Base-by-base conservation (phyloP, 1,140 invertebrate genomes). In the Neoseiulus cucumeris region DNA sequence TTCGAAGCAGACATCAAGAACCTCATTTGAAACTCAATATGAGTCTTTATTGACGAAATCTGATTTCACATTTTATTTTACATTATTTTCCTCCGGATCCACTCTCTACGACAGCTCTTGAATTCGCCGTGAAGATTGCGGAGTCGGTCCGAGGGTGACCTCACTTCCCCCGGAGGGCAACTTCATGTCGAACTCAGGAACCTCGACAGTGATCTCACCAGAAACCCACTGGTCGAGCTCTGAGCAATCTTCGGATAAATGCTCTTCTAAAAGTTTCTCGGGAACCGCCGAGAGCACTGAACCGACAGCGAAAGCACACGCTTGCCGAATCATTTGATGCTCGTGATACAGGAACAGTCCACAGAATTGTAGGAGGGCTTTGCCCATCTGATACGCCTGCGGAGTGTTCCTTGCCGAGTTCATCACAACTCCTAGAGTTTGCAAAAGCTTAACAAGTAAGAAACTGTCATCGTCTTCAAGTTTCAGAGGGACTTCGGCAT, bases 381-480 rank as follows among this genome's bases (percentile, higher is more conserved):
- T 25, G 17, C 51, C 51, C 51, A 59, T 59, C 51, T 59, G 51
- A 25, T 59, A 59, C 12, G 51, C 51, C 33, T 33, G 51, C 14
- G 51, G 51, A 17, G 51, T 18, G 22, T 59, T 25, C 25, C 51
- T 12, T 2, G 51, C 51, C 9, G 51, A 59, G 33, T 33, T 59
- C 51, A 59, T 59, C 33, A 59, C 14, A 25, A 59, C 51, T 2
- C 51, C 51, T 17, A 59, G 51, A 25, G 51, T 59, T 59, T 59
- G 25, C 33, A 59, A 25, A n/a, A 59, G 51, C 33, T 25, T 59
- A 33, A 59, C 51, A 14, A 59, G 22, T 2, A 59, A 20, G 22
- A 59, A 59, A 9, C 51, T 59, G 33, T 59, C 51, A 9, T 29
- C 51, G 51, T n/a, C 22, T 14, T 59, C 14, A 14, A 59, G 25